Percentiles rank a stretch among this genome's conserved stretches.
These are phyloP conservation scores for Eristalis tenax DNA, from an alignment of 2,888 invertebrate species.

Conservation along the genomic window DNA sequence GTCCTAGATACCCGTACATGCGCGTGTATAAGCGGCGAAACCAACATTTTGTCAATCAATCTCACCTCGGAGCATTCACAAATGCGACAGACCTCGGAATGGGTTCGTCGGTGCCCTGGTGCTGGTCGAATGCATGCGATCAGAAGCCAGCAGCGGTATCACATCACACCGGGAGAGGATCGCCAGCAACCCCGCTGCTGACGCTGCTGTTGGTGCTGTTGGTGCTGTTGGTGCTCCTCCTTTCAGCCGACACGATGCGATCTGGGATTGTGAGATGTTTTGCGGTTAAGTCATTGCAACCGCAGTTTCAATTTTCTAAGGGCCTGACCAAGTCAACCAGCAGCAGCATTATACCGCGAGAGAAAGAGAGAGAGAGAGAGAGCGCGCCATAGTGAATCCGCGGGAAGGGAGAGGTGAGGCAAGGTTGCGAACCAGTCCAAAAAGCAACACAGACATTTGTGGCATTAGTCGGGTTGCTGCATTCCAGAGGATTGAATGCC, in stretches of 20 bases:
- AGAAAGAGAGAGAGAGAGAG: too few species aligned
- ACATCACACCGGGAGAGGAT: conserved; percentile 48
- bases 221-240: neutral
- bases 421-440: neutral
- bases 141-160: conserved; percentile 59
- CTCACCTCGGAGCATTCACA: conserved; percentile 49
- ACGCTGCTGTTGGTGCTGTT: neutral
- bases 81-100: conserved; percentile 51
- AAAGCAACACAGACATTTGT: neutral
- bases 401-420: neutral
- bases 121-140: conserved; percentile 4
- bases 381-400: too few species aligned
- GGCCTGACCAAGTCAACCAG: neutral
- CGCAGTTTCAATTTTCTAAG: conserved; percentile 44
- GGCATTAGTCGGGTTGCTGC: neutral
- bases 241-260: conserved; percentile 2
- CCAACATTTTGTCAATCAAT: conserved; percentile 68
- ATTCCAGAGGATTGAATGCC: conserved; percentile 7
- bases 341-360: neutral
- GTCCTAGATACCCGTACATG: neutral
- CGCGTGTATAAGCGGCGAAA: conserved; percentile 26
- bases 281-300: conserved; percentile 66
- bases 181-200: neutral
- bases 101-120: neutral
- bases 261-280: conserved; percentile 54